Base-by-base conservation (phyloP, 2,797 vertebrate genomes). In the Choloepus didactylus region DNA sequence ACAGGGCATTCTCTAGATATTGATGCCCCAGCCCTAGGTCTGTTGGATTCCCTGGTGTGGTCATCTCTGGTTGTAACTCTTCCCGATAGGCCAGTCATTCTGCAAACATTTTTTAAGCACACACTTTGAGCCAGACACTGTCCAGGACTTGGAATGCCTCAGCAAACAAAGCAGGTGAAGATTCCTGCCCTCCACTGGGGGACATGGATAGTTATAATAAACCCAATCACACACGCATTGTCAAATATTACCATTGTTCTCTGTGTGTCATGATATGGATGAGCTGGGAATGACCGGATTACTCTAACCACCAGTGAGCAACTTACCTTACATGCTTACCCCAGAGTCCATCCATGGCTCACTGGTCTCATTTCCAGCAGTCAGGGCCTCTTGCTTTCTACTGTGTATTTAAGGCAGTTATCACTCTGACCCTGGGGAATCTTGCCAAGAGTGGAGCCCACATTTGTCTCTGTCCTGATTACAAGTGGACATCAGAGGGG, bases 21-120 rank as follows among this genome's bases (percentile, higher is more conserved):
- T 0, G 2, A 23, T 3, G 23, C 29, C 62, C 0, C 0, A 0
- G 5, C 2, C 19, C 35, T 19, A 62, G 15, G 35, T 27, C 60
- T 3, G 31, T 41, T 29, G 41, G 77, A 49, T 19, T 19, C n/a
- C 62, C 54, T 84, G 9, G 12, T 6, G n/a, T 44, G 9, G 9
- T 77, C 29, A 44, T 15, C 54, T 76, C 11, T 9, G 9, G 44
- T 69, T 0, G 0, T 10, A 18, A 18, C 9, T 77, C 1, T 10
- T 35, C 25, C 54, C 62, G 56, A 10, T 9, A 25, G 29, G 29
- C 23, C 29, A 38, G 31, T 44, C 35, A 19, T 8, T 3, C 3
- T n/a, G 51, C 84, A 27, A 29, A 44, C 16, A 69, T 54, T 84
- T 41, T n/a, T 9, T 64, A 29, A 72, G 23, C 14, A 41, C 5